These are phyloP conservation scores for Drosophila gaucha DNA, from an alignment of 2,888 invertebrate genomes.

Conservation along the genomic window DNA sequence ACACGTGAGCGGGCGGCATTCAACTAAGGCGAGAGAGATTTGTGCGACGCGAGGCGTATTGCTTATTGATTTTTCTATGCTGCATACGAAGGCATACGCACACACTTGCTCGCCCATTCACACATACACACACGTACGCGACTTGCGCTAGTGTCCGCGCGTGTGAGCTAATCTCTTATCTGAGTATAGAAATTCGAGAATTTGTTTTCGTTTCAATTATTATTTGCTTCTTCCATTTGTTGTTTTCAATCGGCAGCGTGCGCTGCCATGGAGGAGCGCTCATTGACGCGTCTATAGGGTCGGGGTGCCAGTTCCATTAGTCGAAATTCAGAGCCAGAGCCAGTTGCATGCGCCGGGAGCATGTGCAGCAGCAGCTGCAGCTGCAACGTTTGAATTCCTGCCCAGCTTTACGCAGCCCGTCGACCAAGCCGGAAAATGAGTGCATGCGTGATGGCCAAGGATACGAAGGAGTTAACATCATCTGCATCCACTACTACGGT, in stretches of 20 bases:
- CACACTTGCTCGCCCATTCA: constrained; percentile 3
- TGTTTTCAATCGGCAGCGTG: constrained; percentile 26
- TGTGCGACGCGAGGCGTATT: constrained; percentile 18
- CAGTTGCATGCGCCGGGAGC: constrained; percentile 59
- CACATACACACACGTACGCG: constrained; percentile 4
- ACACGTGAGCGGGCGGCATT: constrained; percentile 42
- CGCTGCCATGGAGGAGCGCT: constrained; percentile 60
- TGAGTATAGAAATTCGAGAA: constrained; percentile 53
- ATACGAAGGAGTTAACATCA: constrained; percentile 19
- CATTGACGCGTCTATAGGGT: constrained; percentile 41
- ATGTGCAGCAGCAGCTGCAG: constrained; percentile 48
- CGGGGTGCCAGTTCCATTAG: constrained; percentile 9
- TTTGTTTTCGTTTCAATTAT: constrained; percentile 44
- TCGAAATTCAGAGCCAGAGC: constrained; percentile 1
- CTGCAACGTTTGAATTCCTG: constrained; percentile 25
- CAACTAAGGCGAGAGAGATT: constrained; percentile 22
- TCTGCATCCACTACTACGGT: not conserved
- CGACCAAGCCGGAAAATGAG: constrained; percentile 57
- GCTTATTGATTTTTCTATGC: constrained; percentile 63
- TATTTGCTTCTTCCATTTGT: constrained; percentile 11
- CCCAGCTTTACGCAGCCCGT: constrained; percentile 1
- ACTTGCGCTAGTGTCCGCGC: constrained; percentile 2
- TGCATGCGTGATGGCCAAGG: constrained; percentile 50
- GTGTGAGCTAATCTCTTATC: constrained; percentile 71
- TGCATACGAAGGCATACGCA: constrained; percentile 25